Base-by-base conservation (phyloP, 2,797 vertebrate species). In the Sparidentex hasta region DNA sequence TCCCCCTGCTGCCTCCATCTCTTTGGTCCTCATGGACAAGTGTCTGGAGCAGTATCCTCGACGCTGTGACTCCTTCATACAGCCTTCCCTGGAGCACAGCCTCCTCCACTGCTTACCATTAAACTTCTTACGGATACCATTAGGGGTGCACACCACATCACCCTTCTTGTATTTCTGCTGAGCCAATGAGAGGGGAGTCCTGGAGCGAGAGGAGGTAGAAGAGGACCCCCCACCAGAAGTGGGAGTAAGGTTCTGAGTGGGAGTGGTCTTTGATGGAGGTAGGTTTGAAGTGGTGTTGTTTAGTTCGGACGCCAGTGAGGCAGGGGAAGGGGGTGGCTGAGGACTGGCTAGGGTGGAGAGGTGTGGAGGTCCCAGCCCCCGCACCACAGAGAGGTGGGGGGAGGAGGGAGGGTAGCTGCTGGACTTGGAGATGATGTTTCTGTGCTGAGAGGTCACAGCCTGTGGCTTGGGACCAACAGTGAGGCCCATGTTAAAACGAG, bases 81-180 rank as follows among this genome's bases (percentile, higher is more conserved):
- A 98, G 76, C 97, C 95, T 2, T 98, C 97, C 20, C 96, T 94
- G 0, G 97, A 98, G 91, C 97, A 98, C 59, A 98, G 91, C 25
- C 97, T 94, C n/a, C 97, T 93, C 97, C 97, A 98, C 73, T 98
- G 97, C 91, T 98, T 98, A 25, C 97, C 97, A 0, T 98, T 98
- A 81, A 98, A 98, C 88, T 98, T 98, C 91, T 98, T 98, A 1
- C 97, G 96, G 56, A 98, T 97, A 11, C 97, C 97, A 0, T 97
- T 98, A 14, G 97, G 97, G 0, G 97, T 98, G 84, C 97, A 98
- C 0, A 98, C 97, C 69, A 98, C 97, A 0, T 98, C 97, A 0
- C 97, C 97, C 78, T 98, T 98, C 82, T 98, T 98, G 76, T 98
- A 98, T 78, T 97, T 97, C 90, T 97, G 97, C 88, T 97, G 97